Evolutionary conservation across 2,113 vertebrate genomes (phyloP).

Genomic region (Panthera uncia): DNA sequence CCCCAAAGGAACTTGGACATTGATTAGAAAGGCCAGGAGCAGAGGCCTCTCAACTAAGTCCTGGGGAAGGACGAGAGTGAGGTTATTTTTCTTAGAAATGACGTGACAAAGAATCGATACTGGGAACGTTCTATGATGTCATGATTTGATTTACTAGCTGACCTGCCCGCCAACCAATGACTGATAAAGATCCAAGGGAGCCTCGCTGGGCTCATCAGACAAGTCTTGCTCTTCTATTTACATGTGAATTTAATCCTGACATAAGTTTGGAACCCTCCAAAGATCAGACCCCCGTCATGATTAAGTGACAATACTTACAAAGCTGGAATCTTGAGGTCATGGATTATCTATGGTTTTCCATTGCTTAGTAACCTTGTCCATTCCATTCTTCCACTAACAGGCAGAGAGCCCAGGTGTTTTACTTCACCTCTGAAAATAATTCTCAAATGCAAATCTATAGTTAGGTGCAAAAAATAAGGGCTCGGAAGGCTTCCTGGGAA

Average conservation of each 20-base stretch:
- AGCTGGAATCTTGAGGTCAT: constrained; percentile 35
- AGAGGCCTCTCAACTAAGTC: constrained; percentile 27
- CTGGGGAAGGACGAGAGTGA: background rate
- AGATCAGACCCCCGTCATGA: constrained; percentile 65
- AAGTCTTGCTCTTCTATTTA: constrained; percentile 37
- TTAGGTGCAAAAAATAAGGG: background rate
- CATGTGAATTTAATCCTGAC: constrained; percentile 30
- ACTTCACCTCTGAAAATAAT: background rate
- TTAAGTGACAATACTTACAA: constrained; percentile 71
- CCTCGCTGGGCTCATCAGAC: background rate
- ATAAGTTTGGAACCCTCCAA: constrained; percentile 49
- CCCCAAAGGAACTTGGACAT: background rate
- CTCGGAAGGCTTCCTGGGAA: background rate
- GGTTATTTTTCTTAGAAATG: constrained; percentile 47
- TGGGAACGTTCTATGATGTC: background rate
- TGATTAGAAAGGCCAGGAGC: background rate
- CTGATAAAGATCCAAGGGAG: background rate
- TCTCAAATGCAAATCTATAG: background rate
- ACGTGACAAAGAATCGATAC: background rate
- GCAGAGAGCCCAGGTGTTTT: background rate
- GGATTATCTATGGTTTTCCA: constrained; percentile 69
- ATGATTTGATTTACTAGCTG: constrained; percentile 48
- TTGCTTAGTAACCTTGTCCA: background rate
- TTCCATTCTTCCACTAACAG: background rate
- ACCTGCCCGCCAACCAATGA: background rate